phyloP scores from a whole-genome alignment of 2,113 vertebrate species.

The Chrysochloris asiatica region DNA sequence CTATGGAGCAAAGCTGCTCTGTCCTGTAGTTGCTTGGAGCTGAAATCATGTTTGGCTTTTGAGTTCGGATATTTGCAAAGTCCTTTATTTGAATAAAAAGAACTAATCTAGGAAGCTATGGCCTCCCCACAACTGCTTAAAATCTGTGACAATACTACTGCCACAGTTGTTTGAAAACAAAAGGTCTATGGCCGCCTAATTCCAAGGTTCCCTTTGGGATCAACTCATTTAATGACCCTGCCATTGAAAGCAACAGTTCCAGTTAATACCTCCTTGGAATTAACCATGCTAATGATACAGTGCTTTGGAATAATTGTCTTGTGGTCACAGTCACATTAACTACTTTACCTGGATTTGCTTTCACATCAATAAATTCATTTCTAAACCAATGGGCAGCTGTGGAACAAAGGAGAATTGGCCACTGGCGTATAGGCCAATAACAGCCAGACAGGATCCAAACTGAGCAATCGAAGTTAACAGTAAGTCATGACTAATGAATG shows the following conservation, averaged over 20 bases:
- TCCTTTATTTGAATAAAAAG: background rate
- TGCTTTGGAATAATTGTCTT: slow-evolving; percentile 52
- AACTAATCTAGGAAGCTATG: background rate
- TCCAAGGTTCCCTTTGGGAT: slow-evolving; percentile 51
- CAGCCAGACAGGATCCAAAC: background rate
- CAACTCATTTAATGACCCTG: slow-evolving; percentile 68
- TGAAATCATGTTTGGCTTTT: background rate
- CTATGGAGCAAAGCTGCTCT: background rate
- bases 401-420: background rate
- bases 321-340: slow-evolving; percentile 49
- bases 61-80: background rate
- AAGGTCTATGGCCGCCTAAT: slow-evolving; percentile 45
- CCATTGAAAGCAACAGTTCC: slow-evolving; percentile 65
- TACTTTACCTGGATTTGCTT: slow-evolving; percentile 52
- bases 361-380: slow-evolving; percentile 24
- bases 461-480: background rate
- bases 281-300: slow-evolving; percentile 57
- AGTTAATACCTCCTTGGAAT: slow-evolving; percentile 63
- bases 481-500: background rate
- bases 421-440: background rate
- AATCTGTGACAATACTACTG: background rate
- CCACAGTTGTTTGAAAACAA: slow-evolving; percentile 70
- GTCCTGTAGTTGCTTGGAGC: background rate
- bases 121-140: background rate
- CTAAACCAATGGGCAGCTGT: slow-evolving; percentile 33